Percentiles rank a stretch among this genome's conserved stretches.
These are phyloP conservation scores for Athalia rosae DNA, from an alignment of 2,888 invertebrate species.

Conservation along the genomic window DNA sequence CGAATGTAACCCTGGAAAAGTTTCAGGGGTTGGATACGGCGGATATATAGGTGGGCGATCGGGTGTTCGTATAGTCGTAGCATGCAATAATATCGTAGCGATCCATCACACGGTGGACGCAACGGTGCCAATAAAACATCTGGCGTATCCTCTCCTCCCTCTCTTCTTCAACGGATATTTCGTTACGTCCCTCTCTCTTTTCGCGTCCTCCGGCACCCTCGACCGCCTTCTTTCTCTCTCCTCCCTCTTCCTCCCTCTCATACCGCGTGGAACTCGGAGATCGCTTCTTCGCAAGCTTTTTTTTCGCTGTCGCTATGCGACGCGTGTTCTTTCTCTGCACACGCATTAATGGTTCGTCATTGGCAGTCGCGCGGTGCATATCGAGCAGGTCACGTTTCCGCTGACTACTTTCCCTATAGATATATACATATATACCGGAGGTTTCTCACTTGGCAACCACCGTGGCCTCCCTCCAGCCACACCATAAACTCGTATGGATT, in stretches of 20 bases:
- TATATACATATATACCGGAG: not conserved
- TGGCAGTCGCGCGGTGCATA: conserved; percentile 27
- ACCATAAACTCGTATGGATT: too few relatives aligned
- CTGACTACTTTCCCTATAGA: not conserved
- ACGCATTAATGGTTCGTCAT: conserved; percentile 44
- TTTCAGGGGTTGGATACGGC: conserved; percentile 19
- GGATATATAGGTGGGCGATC: conserved; percentile 59
- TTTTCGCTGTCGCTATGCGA: conserved; percentile 9
- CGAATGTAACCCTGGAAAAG: conserved; percentile 30
- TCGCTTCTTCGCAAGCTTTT: not conserved
- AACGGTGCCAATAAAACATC: conserved; percentile 63
- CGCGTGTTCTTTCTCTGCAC: conserved; percentile 35
- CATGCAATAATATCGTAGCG: conserved; percentile 51
- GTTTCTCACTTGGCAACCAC: too few relatives aligned
- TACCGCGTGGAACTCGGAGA: not conserved
- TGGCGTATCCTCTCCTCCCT: conserved; percentile 50
- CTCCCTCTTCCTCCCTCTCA: conserved; percentile 24
- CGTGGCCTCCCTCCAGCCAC: too few relatives aligned
- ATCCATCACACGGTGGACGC: conserved; percentile 55
- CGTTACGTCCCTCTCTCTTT: conserved; percentile 17
- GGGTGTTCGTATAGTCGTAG: conserved; percentile 49
- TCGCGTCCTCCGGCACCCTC: conserved; percentile 46
- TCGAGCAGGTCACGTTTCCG: conserved; percentile 35
- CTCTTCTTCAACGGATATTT: not conserved
- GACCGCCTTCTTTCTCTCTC: conserved; percentile 20